Base-by-base conservation (phyloP, 2,113 vertebrate genomes). In the Pristiophorus japonicus region DNA sequence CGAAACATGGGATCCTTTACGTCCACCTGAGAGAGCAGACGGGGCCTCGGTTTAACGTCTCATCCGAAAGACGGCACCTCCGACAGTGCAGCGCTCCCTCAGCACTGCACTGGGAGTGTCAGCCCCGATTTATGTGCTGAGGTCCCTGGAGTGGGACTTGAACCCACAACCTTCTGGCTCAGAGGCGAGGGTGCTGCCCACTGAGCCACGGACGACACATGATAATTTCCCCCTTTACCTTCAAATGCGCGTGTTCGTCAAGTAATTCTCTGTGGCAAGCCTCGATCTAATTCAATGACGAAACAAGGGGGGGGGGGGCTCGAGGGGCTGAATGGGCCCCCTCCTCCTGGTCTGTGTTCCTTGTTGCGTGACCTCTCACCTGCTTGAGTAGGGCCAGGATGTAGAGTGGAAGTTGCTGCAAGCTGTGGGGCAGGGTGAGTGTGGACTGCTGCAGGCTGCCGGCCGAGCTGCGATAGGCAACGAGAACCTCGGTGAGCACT, bases 381-480 rank as follows among this genome's bases (percentile, higher is more conserved):
- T 94, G 93, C 20, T 94, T 94, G 4, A 94, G 66, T 4, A 94
- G 93, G 66, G 93, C 93, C 11, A 94, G 93, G 42, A 94, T 12
- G 14, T 94, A 94, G 42, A 94, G 93, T 34, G 93, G 93, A 47
- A 94, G 93, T 67, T 94, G 93, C 66, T 70, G 93, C 14, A 94
- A 45, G 12, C 65, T 94, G 38, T 47, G 42, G 7, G 93, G 93
- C 42, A 94, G 14, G 38, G 45, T 47, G 42, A 94, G 66, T 6
- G 65, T 6, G 45, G 22, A 30, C 10, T 73, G 93, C 38, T 70
- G 66, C 73, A 42, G 93, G 2, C 24, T 51, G 45, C 38, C 51
- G 0, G 45, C 24, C 12, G 66, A 94, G 27, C 11, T 27, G 24
- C 45, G 65, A 34, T 94, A 94, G 45, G 66, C 66, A 51, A 70